Percentiles rank a stretch among this genome's conserved stretches.
Conservation (phyloP, 2,888 invertebrate species). For the Macropis europaea region DNA sequence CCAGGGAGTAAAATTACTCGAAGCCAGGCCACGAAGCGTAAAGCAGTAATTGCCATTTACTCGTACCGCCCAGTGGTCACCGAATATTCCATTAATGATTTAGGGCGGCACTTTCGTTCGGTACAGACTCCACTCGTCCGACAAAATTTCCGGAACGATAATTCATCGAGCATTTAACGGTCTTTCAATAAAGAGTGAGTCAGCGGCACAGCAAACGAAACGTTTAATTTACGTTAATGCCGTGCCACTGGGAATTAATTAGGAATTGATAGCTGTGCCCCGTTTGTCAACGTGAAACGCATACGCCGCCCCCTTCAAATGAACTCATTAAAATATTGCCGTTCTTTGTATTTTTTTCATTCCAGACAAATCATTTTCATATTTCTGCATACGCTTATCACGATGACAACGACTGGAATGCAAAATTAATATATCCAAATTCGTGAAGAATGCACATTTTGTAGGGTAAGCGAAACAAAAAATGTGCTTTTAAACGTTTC, state of each 20-base stretch:
- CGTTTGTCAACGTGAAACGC: slow-evolving; percentile 25
- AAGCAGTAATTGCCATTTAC: slow-evolving; percentile 67
- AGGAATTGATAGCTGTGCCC: slow-evolving; percentile 43
- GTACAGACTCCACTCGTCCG: slow-evolving; percentile 50
- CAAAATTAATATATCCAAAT: no score
- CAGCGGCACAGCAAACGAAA: slow-evolving; percentile 57
- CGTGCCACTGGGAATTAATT: slow-evolving; percentile 53
- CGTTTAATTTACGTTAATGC: slow-evolving; percentile 64
- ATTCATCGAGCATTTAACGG: slow-evolving; percentile 63
- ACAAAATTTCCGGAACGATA: slow-evolving; percentile 63
- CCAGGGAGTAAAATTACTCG: slow-evolving; percentile 63
- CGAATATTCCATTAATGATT: slow-evolving; percentile 67
- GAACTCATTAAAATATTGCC: slow-evolving; percentile 20
- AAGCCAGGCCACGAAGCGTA: slow-evolving; percentile 63
- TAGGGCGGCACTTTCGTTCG: slow-evolving; percentile 61
- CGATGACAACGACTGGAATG: no score
- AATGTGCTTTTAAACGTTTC: no score
- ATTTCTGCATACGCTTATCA: no score
- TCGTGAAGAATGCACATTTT: no score
- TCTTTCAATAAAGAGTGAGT: slow-evolving; percentile 63
- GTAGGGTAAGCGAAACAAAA: no score
- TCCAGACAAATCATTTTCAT: no score
- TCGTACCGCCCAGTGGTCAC: slow-evolving; percentile 59
- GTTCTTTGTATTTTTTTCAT: no score
- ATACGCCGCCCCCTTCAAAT: not conserved